Base-by-base conservation (phyloP, 2,888 invertebrate species). In the Ophion obscuratus region DNA sequence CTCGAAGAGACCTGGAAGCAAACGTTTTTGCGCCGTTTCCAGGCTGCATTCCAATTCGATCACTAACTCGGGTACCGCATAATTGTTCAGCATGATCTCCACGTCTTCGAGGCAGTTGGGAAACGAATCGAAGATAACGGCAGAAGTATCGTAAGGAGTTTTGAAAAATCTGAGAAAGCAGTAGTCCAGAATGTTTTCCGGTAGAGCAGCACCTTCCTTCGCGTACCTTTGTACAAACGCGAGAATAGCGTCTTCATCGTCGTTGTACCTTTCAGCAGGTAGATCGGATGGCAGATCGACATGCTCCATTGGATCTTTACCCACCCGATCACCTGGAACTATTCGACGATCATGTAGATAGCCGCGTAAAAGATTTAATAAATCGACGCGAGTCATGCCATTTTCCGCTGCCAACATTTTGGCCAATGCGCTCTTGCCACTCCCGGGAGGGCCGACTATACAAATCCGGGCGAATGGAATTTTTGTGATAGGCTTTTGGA, bases 81-180 rank as follows among this genome's bases (percentile, higher is more conserved):
- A 95, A 88, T 94, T 92, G 36, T 94, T 89, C 6, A 94, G 83
- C 95, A 96, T 95, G 61, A 95, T 94, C 87, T 95, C 94, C 3
- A 95, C 91, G 91, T 96, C 96, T 73, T 93, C 92, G 7, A 95
- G 91, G 83, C 95, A 92, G 91, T 94, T 95, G 10, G 96, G 96
- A 93, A 96, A 96, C 76, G 95, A 96, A 91, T 96, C 96, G 61
- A 96, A 91, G 62, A 96, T 94, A 90, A 96, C 94, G 6, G 96
- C 96, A 24, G 92, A 93, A 5, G 91, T 89, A 27, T 91, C 92
- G 90, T 94, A 95, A 0, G 96, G 95, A 74, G 95, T 92, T 74
- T 95, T 91, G 89, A 95, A 95, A 44, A 95, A 92, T 47, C 92
- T 94, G 40, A 92, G 92, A 47, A 96, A 89, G 57, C 95, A 88